Base-by-base conservation (phyloP, 1,140 invertebrate species). In the Brachionus rubens region DNA sequence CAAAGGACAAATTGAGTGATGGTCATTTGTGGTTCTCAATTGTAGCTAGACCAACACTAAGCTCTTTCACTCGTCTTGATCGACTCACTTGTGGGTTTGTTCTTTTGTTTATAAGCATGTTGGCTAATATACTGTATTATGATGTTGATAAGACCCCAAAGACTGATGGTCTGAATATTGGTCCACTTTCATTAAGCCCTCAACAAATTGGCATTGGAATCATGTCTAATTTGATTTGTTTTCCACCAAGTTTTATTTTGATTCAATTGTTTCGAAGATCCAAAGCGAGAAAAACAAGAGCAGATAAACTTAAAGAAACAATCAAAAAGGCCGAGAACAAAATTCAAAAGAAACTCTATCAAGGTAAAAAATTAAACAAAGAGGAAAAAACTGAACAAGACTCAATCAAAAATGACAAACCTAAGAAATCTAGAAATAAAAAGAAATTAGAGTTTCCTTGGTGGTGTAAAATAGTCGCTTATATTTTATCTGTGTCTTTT, bases 21-120 rank as follows among this genome's bases (percentile, higher is more conserved):
- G 87, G 86, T 26, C 87, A 88, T 79, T 79, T 88, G 7, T 88
- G 87, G 87, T 87, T 88, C 77, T 87, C 87, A 10, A 83, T 88
- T 4, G 84, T 88, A 77, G 81, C 86, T 36, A 79, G 87, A 40
- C 87, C 87, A 14, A 83, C 86, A 3, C 80, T 84, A 46, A 87
- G 86, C 47, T 80, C 87, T 33, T 88, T 88, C 77, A 87, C 82
- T 14, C 78, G 84, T 6, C 80, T 83, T 16, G 84, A 88, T 80
- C 77, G 87, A 36, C 82, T 87, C 12, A 86, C 86, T 5, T 86
- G 86, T 67, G 87, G 87, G 77, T 82, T 87, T 76, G 84, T 85
- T 46, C 81, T 88, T 14, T 81, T 88, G 3, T 87, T 84, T 59
- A 79, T 87, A 2, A 84, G 84, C 40, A 88, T 88, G 72, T 26